phyloP scores from a whole-genome alignment of 2,888 invertebrate genomes.

The Caenorhabditis sinica region DNA sequence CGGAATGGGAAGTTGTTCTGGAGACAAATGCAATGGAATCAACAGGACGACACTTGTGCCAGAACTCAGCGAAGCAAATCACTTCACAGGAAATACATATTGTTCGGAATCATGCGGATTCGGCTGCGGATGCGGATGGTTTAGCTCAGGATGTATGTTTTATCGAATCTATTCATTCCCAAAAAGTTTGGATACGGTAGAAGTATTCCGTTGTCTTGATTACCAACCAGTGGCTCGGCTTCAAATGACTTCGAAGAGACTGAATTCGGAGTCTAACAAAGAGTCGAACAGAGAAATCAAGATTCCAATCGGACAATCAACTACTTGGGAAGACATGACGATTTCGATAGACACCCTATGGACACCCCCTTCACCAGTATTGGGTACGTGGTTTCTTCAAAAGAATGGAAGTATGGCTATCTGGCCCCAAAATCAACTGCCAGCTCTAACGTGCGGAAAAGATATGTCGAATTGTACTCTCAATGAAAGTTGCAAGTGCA shows the following conservation, averaged over 20 bases:
- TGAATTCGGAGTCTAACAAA: background rate
- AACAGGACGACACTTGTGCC: too few species aligned
- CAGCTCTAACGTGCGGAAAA: background rate
- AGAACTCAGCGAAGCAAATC: too few species aligned
- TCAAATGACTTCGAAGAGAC: background rate
- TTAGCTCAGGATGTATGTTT: too few species aligned
- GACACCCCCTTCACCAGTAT: conserved; percentile 4
- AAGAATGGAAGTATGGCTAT: background rate
- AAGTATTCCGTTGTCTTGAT: too few species aligned
- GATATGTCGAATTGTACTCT: background rate
- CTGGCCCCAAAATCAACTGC: conserved; percentile 1
- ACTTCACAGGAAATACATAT: too few species aligned
- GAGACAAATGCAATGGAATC: too few species aligned
- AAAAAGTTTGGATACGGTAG: too few species aligned
- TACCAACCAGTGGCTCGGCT: background rate
- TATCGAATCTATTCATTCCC: too few species aligned
- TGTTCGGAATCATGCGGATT: too few species aligned
- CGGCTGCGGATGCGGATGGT: too few species aligned
- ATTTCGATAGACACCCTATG: background rate
- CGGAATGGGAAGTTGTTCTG: too few species aligned
- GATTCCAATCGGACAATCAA: background rate
- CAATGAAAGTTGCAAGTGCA: conserved; percentile 2
- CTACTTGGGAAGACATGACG: background rate
- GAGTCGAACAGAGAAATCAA: background rate
- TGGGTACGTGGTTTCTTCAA: conserved; percentile 12